Base-by-base conservation (phyloP, 2,888 invertebrate genomes). In the Chrysodeixis includens region DNA sequence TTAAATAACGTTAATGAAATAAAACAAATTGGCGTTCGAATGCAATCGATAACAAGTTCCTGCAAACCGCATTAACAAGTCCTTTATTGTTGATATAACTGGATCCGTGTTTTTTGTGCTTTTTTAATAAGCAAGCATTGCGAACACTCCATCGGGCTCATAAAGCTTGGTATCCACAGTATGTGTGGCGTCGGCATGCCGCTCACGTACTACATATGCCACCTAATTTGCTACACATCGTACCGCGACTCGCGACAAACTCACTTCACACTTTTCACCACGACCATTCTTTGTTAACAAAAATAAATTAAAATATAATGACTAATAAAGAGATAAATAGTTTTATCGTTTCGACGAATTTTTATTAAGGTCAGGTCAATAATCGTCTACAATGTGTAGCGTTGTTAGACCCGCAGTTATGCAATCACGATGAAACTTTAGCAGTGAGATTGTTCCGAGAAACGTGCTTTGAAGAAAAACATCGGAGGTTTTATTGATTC, bases 401-500 rank as follows among this genome's bases (percentile, higher is more conserved):
- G 78, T 84, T 86, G 89, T 90, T 88, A 83, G 87, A 79, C 81
- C 77, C 71, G 76, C 76, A 84, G 91, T 93, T 94, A 92, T 90
- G 92, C 89, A 94, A 94, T 84, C 86, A 86, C 86, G 87, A 86
- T 89, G 92, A 87, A 92, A 92, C 88, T 85, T 87, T 88, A 92
- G 88, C 84, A 86, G 86, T 78, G 73, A 79, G 85, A 82, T 84
- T 79, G 86, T 94, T 94, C 94, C 83, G 49, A 92, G 94, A 94
- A 94, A 93, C 94, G 94, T 94, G 94, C 93, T 88, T 87, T 80
- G 83, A 87, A 91, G 89, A 93, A 92, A 93, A 94, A 94, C 93
- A 94, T 86, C 67, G 75, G 83, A 81, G 81, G 86, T 87, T 92
- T 92, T 90, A 92, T 92, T 90, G 92, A 91, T 91, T 84, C 76